Conservation (phyloP, 2,113 vertebrate genomes). For the Bambusicola thoracicus region DNA sequence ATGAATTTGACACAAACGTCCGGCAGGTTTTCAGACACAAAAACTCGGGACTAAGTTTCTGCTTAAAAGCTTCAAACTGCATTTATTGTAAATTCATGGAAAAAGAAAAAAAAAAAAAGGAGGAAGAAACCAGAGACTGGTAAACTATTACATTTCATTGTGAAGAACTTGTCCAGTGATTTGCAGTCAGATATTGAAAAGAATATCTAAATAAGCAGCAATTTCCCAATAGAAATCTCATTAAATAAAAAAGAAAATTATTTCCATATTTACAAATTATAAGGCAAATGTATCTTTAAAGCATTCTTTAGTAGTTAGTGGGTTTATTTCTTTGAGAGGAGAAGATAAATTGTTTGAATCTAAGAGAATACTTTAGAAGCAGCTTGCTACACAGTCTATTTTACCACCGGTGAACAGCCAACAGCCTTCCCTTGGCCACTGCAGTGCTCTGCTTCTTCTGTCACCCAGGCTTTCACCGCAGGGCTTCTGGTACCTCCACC, state of each 20-base stretch:
- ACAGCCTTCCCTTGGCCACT: constrained; percentile 25
- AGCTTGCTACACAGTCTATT: constrained; percentile 56
- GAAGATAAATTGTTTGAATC: constrained; percentile 46
- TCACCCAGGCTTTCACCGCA: constrained; percentile 69
- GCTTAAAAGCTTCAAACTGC: constrained; percentile 66
- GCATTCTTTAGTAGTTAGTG: constrained; percentile 28
- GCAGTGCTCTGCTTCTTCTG: not conserved
- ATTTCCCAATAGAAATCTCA: constrained; percentile 70
- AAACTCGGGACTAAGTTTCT: constrained; percentile 47
- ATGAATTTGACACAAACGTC: not conserved
- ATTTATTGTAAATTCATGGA: constrained; percentile 75
- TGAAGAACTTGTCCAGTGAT: constrained; percentile 61
- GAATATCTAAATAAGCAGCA: constrained; percentile 68
- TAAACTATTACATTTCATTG: constrained; percentile 65
- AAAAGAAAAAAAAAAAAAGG: not conserved
- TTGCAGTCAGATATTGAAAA: constrained; percentile 54
- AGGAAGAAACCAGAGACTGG: constrained; percentile 64
- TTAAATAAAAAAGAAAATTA: constrained; percentile 77
- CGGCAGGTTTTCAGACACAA: constrained; percentile 43
- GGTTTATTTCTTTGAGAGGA: constrained; percentile 48
- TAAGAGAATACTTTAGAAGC: constrained; percentile 57
- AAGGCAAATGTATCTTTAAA: constrained; percentile 59
- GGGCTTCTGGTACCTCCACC: constrained; percentile 83
- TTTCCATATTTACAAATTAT: constrained; percentile 84
- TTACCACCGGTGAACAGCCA: constrained; percentile 25